Evolutionary conservation across 2,888 invertebrate species (phyloP).

Genomic region (Callosobruchus maculatus): DNA sequence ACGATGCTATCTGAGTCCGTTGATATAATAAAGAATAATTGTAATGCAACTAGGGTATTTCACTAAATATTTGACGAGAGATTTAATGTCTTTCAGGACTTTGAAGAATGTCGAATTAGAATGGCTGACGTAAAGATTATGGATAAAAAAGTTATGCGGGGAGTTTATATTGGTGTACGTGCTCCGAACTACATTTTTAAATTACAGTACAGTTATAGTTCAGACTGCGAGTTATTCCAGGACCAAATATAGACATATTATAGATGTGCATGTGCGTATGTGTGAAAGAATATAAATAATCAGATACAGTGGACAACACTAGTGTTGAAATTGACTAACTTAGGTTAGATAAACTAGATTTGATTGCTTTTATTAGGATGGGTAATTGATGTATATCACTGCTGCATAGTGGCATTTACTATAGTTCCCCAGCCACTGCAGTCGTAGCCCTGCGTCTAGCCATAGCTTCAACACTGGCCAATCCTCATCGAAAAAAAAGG

Average conservation of each 20-base stretch:
- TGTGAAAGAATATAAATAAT: too few relatives aligned
- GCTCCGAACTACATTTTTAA: not conserved
- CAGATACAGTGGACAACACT: too few relatives aligned
- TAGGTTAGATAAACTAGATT: too few relatives aligned
- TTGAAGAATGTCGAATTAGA: conserved; percentile 8
- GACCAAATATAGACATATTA: not conserved
- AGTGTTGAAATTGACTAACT: too few relatives aligned
- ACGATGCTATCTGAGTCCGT: conserved; percentile 16
- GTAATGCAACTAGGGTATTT: conserved; percentile 11
- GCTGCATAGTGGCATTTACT: too few relatives aligned
- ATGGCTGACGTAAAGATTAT: conserved; percentile 9
- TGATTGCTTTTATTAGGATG: too few relatives aligned
- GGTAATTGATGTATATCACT: too few relatives aligned
- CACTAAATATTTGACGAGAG: conserved; percentile 10
- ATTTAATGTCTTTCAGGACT: conserved; percentile 12
- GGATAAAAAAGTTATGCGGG: conserved; percentile 2
- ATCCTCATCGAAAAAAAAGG: too few relatives aligned
- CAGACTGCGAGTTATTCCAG: not conserved
- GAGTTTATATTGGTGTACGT: not conserved
- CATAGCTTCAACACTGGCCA: too few relatives aligned
- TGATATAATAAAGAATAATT: conserved; percentile 21
- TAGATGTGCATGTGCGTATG: too few relatives aligned
- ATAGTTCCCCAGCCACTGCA: too few relatives aligned
- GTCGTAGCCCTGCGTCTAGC: too few relatives aligned
- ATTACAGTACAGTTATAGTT: not conserved